These are phyloP conservation scores for Melanocharis versteri DNA, from an alignment of 2,113 vertebrate species.

Conservation along the genomic window DNA sequence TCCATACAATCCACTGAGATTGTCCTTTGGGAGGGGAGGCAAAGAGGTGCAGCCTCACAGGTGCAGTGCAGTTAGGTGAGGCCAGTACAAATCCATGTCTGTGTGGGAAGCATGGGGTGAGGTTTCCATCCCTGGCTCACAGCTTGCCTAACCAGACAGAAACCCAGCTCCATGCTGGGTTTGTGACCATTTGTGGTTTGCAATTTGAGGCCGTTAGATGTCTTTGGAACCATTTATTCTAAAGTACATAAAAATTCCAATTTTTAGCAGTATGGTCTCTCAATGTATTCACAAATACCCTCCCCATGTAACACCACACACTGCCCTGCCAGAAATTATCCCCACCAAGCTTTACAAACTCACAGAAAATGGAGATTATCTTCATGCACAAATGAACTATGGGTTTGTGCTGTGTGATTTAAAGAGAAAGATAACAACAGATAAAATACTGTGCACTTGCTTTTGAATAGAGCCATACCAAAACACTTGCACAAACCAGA, in stretches of 20 bases:
- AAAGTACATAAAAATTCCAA: not conserved
- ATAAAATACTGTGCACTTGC: not conserved
- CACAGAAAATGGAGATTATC: not conserved
- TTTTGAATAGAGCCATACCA: not conserved
- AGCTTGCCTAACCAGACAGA: not conserved
- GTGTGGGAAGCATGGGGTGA: not conserved
- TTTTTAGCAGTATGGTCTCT: not conserved
- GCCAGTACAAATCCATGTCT: not conserved
- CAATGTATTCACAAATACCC: not conserved
- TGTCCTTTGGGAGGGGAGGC: not conserved
- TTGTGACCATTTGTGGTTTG: not conserved
- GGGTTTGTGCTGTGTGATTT: not conserved
- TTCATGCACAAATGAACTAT: not conserved
- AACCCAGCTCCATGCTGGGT: not conserved
- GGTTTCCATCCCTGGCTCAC: not conserved
- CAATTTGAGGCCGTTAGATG: not conserved
- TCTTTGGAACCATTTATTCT: not conserved
- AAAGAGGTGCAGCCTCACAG: not conserved
- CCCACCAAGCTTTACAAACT: not conserved
- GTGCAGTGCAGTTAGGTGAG: not conserved
- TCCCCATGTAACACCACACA: not conserved
- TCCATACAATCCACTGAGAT: not conserved
- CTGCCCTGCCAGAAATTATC: not conserved
- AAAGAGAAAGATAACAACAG: not conserved
- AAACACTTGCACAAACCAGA: not conserved